These are phyloP conservation scores for Cirrhinus mrigala DNA, from an alignment of 2,797 vertebrate species.

Conservation along the genomic window DNA sequence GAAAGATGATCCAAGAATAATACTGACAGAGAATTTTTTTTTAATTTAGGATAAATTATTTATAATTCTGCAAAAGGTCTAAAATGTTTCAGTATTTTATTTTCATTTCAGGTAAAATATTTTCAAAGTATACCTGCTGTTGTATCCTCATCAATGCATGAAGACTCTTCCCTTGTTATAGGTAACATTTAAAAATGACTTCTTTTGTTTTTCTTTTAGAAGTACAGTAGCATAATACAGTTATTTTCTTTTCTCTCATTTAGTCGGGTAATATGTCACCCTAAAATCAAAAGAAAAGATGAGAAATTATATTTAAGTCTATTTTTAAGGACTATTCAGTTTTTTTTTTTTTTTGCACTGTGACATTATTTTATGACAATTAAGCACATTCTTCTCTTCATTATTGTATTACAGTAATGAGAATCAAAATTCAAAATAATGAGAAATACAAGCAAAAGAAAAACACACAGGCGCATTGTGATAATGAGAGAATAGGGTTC, in stretches of 20 bases:
- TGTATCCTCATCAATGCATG: conserved; percentile 80
- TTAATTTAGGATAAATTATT: neutral
- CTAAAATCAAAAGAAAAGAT: neutral
- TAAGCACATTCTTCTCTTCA: neutral
- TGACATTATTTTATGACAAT: neutral
- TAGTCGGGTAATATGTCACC: neutral
- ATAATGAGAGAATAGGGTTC: neutral
- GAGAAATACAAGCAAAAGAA: neutral
- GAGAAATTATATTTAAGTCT: neutral
- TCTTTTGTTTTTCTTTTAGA: neutral
- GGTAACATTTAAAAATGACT: conserved; percentile 65
- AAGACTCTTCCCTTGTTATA: conserved; percentile 75
- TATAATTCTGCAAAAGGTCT: neutral
- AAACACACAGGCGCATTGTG: neutral
- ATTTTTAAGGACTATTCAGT: neutral
- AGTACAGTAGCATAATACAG: conserved; percentile 7
- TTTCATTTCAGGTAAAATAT: conserved; percentile 79
- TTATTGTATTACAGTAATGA: conserved; percentile 1
- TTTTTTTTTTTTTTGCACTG: neutral
- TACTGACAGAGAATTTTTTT: neutral
- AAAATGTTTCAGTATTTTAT: neutral
- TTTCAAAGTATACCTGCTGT: conserved; percentile 75
- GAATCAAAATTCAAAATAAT: neutral
- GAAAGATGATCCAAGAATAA: neutral
- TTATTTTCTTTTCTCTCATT: conserved; percentile 33